phyloP scores from a whole-genome alignment of 2,888 invertebrate species.

The Lithophane semibrunnea region DNA sequence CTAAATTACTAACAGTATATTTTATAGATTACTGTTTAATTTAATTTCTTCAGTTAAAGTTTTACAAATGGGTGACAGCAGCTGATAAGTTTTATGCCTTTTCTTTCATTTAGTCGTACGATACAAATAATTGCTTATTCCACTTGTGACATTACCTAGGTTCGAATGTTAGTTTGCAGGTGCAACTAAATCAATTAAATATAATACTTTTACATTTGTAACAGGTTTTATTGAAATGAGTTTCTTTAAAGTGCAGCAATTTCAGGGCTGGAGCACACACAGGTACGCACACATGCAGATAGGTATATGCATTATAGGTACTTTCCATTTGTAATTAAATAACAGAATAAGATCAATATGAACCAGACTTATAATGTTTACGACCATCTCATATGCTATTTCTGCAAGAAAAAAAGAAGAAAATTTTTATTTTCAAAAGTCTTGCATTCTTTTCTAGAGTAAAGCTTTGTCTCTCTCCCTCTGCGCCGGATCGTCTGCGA shows the following conservation, averaged over 20 bases:
- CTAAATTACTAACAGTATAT: neutral
- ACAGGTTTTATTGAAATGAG: constrained; percentile 22
- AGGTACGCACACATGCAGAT: neutral
- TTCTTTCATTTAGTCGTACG: neutral
- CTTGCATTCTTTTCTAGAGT: constrained; percentile 64
- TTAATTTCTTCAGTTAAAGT: constrained; percentile 7
- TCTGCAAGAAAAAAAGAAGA: constrained; percentile 13
- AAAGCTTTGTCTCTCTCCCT: constrained; percentile 69
- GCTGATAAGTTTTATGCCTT: constrained; percentile 10
- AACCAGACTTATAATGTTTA: constrained; percentile 33
- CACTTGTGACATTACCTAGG: constrained; percentile 15
- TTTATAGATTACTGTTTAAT: constrained; percentile 9
- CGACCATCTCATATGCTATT: constrained; percentile 21
- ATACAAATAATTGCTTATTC: neutral
- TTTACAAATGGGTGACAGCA: constrained; percentile 22
- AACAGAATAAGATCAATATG: neutral
- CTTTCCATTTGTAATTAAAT: constrained; percentile 1
- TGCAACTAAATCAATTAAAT: constrained; percentile 34
- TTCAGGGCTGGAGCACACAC: neutral
- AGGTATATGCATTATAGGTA: too few relatives aligned
- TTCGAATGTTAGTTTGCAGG: constrained; percentile 18
- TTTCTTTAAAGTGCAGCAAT: constrained; percentile 8
- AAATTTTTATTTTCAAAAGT: constrained; percentile 35
- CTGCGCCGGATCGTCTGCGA: constrained; percentile 84
- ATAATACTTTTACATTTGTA: neutral